Conservation (phyloP, 2,797 vertebrate species). For the Salmo trutta region DNA sequence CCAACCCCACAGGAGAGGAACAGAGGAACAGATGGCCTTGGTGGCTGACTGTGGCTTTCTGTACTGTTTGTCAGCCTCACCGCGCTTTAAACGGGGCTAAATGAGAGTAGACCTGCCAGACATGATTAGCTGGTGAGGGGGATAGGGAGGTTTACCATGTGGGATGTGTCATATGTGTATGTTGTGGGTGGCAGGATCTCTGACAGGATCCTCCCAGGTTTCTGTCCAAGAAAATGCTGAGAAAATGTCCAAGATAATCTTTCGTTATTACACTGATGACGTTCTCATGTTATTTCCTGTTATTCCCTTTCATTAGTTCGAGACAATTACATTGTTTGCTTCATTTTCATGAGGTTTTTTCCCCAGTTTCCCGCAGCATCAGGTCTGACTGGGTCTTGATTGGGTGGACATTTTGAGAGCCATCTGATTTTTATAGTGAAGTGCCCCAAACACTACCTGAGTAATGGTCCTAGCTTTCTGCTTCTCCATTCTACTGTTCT, state of each 20-base stretch:
- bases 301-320: not conserved
- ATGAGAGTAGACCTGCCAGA: slow-evolving; percentile 57
- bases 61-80: slow-evolving; percentile 60
- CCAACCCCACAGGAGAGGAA: slow-evolving; percentile 57
- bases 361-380: too few relatives aligned
- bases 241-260: not conserved
- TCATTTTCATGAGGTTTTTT: not conserved
- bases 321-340: not conserved
- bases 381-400: not conserved
- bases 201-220: slow-evolving; percentile 20
- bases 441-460: too few relatives aligned
- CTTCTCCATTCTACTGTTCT: not conserved
- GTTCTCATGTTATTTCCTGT: not conserved
- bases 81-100: slow-evolving; percentile 66
- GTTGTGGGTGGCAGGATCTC: slow-evolving; percentile 23
- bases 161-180: slow-evolving; percentile 28
- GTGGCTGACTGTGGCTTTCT: slow-evolving; percentile 46
- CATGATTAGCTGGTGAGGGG: slow-evolving; percentile 58
- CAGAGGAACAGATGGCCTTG: slow-evolving; percentile 70
- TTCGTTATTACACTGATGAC: not conserved
- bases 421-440: not conserved
- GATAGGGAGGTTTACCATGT: slow-evolving; percentile 35
- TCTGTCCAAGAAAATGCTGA: not conserved
- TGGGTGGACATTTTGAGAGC: not conserved
- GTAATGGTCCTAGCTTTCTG: not conserved